Evolutionary conservation across 2,113 vertebrate species (phyloP).

Genomic region (Engraulis encrasicolus): DNA sequence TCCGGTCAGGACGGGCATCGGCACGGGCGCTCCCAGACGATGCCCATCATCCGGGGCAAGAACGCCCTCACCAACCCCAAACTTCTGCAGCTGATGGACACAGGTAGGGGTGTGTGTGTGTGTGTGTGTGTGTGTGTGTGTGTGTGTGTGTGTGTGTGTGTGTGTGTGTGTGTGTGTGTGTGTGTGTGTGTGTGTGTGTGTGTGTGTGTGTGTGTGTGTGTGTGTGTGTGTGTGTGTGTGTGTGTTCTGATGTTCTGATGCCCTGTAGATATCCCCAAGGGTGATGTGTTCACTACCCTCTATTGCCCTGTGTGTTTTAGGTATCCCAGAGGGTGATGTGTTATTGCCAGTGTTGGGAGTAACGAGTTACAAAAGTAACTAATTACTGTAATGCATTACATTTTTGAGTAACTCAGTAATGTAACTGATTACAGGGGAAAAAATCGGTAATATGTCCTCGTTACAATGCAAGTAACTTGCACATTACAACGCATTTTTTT

Average conservation of each 20-base stretch:
- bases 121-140: neutral
- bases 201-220: neutral
- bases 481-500: too few species aligned
- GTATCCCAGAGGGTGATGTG: slow-evolving; percentile 86
- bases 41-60: slow-evolving; percentile 95
- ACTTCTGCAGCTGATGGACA: slow-evolving; percentile 94
- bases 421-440: too few species aligned
- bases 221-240: neutral
- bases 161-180: neutral
- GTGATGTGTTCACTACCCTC: too few species aligned
- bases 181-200: neutral
- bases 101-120: slow-evolving; percentile 66
- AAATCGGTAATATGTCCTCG: too few species aligned
- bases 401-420: too few species aligned
- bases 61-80: slow-evolving; percentile 95
- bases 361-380: too few species aligned
- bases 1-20: slow-evolving; percentile 88
- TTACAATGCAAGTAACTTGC: too few species aligned
- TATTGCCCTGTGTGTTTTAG: too few species aligned
- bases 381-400: too few species aligned
- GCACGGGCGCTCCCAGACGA: slow-evolving; percentile 92
- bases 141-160: neutral
- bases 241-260: too few species aligned
- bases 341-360: too few species aligned
- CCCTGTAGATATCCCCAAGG: slow-evolving; percentile 82